These are phyloP conservation scores for Agrochola macilenta DNA, from an alignment of 2,888 invertebrate species.

Conservation along the genomic window DNA sequence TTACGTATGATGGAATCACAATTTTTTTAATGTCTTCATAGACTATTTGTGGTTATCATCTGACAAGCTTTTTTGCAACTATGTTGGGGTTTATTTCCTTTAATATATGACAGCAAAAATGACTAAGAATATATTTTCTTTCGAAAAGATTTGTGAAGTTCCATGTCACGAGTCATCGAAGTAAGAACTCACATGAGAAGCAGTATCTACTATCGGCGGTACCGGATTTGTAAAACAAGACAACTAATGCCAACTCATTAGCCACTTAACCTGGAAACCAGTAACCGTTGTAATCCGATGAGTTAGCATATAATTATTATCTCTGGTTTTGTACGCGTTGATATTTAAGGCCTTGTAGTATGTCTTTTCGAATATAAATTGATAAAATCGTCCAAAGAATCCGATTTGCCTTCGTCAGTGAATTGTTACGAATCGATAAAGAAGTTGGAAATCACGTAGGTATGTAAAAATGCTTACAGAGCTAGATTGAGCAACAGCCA, in stretches of 20 bases:
- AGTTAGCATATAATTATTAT: conserved; percentile 67
- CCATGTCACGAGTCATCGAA: conserved; percentile 1
- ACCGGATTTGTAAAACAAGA: conserved; percentile 63
- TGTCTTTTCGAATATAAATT: neutral
- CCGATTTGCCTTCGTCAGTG: conserved; percentile 7
- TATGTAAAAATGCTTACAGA: neutral
- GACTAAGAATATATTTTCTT: neutral
- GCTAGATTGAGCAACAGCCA: neutral
- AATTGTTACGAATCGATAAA: neutral
- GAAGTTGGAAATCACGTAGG: conserved; percentile 33
- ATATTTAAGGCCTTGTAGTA: neutral
- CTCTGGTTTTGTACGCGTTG: neutral
- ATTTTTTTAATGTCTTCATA: neutral
- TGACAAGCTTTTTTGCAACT: no score
- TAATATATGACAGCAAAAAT: neutral
- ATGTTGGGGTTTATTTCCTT: neutral
- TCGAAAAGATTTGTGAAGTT: neutral
- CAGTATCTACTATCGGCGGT: neutral
- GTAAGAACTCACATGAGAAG: neutral
- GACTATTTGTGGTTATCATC: no score
- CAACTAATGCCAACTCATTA: conserved; percentile 72
- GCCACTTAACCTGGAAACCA: conserved; percentile 73
- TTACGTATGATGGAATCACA: neutral
- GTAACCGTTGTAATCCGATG: conserved; percentile 58
- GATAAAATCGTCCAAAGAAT: neutral